Conservation (phyloP, 2,113 vertebrate species). For the Sula dactylatra region DNA sequence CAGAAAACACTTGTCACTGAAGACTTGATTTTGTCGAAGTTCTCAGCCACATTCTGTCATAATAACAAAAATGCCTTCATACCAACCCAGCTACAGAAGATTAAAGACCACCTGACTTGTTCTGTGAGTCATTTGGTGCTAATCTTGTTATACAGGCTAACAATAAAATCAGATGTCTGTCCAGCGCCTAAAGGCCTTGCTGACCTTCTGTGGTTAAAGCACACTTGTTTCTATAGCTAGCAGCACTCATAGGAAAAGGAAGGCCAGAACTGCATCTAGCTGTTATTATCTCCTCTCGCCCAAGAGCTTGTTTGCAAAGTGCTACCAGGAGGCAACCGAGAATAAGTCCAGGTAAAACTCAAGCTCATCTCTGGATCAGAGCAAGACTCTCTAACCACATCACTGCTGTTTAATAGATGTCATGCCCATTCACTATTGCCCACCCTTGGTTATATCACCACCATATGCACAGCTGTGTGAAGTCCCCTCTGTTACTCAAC, state of each 20-base stretch:
- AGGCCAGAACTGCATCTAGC: not conserved
- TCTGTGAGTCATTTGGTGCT: constrained; percentile 5
- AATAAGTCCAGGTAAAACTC: not conserved
- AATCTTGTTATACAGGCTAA: constrained; percentile 17
- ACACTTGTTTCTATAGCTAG: not conserved
- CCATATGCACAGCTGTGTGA: not conserved
- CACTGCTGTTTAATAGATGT: not conserved
- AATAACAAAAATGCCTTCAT: not conserved
- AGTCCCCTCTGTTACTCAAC: not conserved
- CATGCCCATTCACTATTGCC: not conserved
- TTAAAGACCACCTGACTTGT: constrained; percentile 37
- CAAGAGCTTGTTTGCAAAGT: not conserved
- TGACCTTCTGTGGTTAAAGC: constrained; percentile 5
- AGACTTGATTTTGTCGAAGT: not conserved
- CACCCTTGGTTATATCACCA: not conserved
- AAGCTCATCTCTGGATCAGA: not conserved
- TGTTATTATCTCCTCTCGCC: not conserved
- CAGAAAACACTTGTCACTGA: not conserved
- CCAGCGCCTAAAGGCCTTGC: not conserved
- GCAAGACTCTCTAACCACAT: not conserved
- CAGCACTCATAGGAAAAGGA: not conserved
- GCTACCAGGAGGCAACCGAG: not conserved
- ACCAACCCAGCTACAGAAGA: not conserved
- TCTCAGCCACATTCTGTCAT: not conserved
- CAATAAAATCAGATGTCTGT: constrained; percentile 1